Evolutionary conservation across 1,140 invertebrate species (phyloP).

Genomic region (Hyles vespertilio): DNA sequence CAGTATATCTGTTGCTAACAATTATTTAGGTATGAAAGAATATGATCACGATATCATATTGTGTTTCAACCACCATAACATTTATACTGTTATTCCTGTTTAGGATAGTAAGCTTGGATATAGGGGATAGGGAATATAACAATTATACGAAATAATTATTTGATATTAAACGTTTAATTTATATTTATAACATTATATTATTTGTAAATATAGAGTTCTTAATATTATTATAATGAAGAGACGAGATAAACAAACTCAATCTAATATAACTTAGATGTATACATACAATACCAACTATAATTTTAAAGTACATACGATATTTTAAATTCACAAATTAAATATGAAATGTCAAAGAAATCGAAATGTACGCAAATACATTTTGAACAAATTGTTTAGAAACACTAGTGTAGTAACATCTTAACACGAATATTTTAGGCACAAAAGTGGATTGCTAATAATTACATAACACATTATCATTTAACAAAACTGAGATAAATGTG

Average conservation of each 20-base stretch:
- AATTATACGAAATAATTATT: too few relatives aligned
- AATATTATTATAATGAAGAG: conserved; percentile 64
- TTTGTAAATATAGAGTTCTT: conserved; percentile 74
- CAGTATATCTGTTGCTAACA: too few relatives aligned
- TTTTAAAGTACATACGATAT: conserved; percentile 51
- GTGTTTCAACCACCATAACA: too few relatives aligned
- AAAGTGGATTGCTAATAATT: conserved; percentile 63
- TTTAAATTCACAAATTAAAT: conserved; percentile 46
- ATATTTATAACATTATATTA: conserved; percentile 75
- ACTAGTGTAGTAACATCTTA: conserved; percentile 61
- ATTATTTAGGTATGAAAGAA: too few relatives aligned
- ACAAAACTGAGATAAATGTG: conserved; percentile 61
- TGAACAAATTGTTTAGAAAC: conserved; percentile 20
- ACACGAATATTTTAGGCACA: conserved; percentile 63
- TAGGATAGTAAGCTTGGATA: too few relatives aligned
- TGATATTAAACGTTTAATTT: conserved; percentile 72
- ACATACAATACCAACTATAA: conserved; percentile 57
- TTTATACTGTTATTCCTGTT: too few relatives aligned
- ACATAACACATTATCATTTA: conserved; percentile 53
- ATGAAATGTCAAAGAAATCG: neutral
- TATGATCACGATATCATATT: too few relatives aligned
- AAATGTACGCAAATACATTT: neutral
- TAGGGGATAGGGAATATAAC: conserved; percentile 13
- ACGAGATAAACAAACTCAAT: conserved; percentile 67
- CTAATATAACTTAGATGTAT: conserved; percentile 57